phyloP scores from a whole-genome alignment of 35 echinoderm and acorn worm species.

The Strongylocentrotus purpuratus region DNA sequence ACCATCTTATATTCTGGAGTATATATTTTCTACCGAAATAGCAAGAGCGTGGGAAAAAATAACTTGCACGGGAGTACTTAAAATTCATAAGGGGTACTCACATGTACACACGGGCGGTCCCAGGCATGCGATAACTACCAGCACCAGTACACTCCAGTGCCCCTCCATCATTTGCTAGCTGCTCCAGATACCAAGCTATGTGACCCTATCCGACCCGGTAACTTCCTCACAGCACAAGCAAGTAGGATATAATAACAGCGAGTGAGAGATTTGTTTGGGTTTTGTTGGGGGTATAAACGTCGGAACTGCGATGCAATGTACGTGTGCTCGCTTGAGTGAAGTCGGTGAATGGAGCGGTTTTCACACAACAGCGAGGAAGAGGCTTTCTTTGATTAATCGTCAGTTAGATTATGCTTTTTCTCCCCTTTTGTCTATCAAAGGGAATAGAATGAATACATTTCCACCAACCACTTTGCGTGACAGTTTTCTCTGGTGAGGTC shows the following conservation, averaged over 20 bases:
- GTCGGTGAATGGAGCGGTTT: not conserved
- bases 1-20: too few relatives aligned
- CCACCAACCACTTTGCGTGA: too few relatives aligned
- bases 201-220: not conserved
- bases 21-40: not conserved
- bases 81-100: not conserved
- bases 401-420: not conserved
- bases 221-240: not conserved
- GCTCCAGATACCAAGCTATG: not conserved
- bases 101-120: not conserved
- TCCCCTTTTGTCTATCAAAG: not conserved
- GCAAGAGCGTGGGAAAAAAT: not conserved
- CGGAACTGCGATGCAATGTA: not conserved
- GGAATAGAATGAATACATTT: too few relatives aligned
- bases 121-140: not conserved
- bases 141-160: not conserved
- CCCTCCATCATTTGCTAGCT: not conserved
- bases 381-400: not conserved
- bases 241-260: not conserved
- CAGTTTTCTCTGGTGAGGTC: not conserved
- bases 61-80: not conserved
- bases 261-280: slow-evolving; percentile 7
- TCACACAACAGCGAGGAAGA: not conserved
- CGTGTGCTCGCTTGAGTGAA: not conserved
- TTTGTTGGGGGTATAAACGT: not conserved